Percentiles rank a stretch among this genome's conserved stretches.
These are phyloP conservation scores for Molorchus minor DNA, from an alignment of 2,888 invertebrate species.

Conservation along the genomic window DNA sequence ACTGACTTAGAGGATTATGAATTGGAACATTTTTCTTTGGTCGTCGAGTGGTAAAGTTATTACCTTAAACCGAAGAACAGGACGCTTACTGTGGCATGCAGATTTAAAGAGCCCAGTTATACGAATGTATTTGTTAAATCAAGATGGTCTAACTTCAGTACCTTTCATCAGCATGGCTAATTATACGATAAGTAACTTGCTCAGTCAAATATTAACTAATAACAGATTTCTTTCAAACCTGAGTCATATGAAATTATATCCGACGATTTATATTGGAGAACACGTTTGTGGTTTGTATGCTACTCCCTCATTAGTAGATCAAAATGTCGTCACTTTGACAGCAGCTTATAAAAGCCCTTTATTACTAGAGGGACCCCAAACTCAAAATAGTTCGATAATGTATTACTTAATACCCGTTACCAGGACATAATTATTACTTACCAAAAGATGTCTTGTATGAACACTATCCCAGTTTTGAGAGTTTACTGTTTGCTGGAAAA, in stretches of 20 bases:
- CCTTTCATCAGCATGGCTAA: constrained; percentile 92
- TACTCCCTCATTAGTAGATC: constrained; percentile 90
- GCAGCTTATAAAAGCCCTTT: constrained; percentile 73
- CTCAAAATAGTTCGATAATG: constrained; percentile 50
- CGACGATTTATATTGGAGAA: constrained; percentile 93
- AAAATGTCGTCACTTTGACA: constrained; percentile 84
- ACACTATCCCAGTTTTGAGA: constrained; percentile 54
- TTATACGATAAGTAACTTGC: constrained; percentile 77
- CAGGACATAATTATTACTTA: constrained; percentile 56
- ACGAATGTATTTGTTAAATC: constrained; percentile 82
- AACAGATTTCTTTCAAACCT: constrained; percentile 59
- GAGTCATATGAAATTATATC: constrained; percentile 66
- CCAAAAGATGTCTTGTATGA: constrained; percentile 45
- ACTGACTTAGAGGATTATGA: constrained; percentile 81
- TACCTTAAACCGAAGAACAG: constrained; percentile 84
- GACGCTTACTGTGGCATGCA: constrained; percentile 85
- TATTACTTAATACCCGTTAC: constrained; percentile 54
- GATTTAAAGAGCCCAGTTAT: constrained; percentile 91
- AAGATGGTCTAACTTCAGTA: constrained; percentile 80
- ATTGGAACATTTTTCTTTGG: no score
- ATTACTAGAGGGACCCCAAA: constrained; percentile 77
- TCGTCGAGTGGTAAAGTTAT: constrained; percentile 87
- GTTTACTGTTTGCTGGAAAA: constrained; percentile 52
- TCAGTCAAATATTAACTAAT: constrained; percentile 55
- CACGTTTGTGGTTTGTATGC: constrained; percentile 89